Evolutionary conservation across 2,797 vertebrate species (phyloP).

Genomic region (Xyrichtys novacula): DNA sequence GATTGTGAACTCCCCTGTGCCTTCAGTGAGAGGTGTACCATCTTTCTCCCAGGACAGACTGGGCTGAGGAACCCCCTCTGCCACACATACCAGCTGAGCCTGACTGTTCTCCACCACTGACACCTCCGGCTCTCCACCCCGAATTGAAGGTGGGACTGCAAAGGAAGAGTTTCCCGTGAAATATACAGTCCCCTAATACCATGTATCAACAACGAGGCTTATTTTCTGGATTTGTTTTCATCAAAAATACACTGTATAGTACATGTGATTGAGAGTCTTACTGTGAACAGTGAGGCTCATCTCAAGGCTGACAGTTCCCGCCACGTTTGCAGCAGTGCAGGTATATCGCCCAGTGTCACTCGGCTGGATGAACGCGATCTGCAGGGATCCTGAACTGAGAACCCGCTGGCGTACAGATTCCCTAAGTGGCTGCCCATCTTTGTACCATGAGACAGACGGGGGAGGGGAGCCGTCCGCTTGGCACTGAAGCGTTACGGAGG

Average conservation of each 20-base stretch:
- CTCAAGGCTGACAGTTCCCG: constrained; percentile 86
- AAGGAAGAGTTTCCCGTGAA: neutral
- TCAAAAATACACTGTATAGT: neutral
- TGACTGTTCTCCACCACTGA: constrained; percentile 84
- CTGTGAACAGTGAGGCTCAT: constrained; percentile 88
- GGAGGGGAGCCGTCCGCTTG: constrained; percentile 87
- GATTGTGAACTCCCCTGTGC: constrained; percentile 84
- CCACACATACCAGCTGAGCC: constrained; percentile 87
- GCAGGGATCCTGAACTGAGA: constrained; percentile 91
- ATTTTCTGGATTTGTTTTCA: neutral
- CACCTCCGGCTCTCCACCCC: constrained; percentile 76
- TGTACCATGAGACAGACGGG: constrained; percentile 90
- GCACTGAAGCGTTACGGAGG: constrained; percentile 89
- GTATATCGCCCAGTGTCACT: constrained; percentile 89
- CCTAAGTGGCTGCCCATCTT: constrained; percentile 84
- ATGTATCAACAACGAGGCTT: neutral
- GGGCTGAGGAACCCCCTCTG: constrained; percentile 92
- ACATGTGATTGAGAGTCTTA: constrained; percentile 58
- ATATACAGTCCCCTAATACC: neutral
- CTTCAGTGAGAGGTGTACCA: constrained; percentile 77
- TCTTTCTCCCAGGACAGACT: constrained; percentile 90
- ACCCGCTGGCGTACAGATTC: constrained; percentile 87
- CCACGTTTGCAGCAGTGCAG: constrained; percentile 90
- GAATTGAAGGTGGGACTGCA: constrained; percentile 93
- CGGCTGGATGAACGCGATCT: constrained; percentile 89